Evolutionary conservation across 2,888 invertebrate genomes (phyloP), one percentile per base, ranked within the genome.

Genomic region (Hemithea aestivaria): DNA sequence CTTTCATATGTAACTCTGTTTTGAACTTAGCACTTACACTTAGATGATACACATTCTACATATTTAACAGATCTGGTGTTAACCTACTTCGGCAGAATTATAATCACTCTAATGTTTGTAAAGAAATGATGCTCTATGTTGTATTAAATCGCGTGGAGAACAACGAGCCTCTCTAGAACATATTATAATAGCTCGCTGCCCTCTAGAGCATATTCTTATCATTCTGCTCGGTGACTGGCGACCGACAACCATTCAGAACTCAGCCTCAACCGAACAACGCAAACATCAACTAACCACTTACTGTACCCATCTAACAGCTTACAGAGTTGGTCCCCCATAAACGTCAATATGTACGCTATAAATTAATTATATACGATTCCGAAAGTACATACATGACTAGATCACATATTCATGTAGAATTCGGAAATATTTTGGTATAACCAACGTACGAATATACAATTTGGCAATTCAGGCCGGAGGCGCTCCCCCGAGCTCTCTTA

Each of bases 301-400:
- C 60, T 59, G 63, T 59, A 67, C 55, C 58, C 64, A 55, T 58
- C 61, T 67, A 70, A 70, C 64, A 71, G 78, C 76, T 75, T 73
- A 72, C 75, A 79, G 76, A 78, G 82, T 85, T 87, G 87, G 87
- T 87, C 87, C 87, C 87, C 73, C 68, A 76, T 71, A 72, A 68
- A 78, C 69, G 61, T 71, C 72, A 72, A 66, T 71, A 68, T 72
- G 76, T 78, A 78, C 66, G 66, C 78, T 84, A 82, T 73, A 79
- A 82, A 80, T 82, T 70, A 80, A 77, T 73, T 82, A 74, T 75
- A 73, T 78, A 80, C 74, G 76, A 77, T 82, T 87, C 87, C 87
- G 87, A 87, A 82, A 85, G 82, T 80, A 85, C 85, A 83, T 85
- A 87, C 85, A 84, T 69, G 87, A 85, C 87, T 87, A 87, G 87